phyloP scores from a whole-genome alignment of 2,113 vertebrate genomes.

The Columba livia region DNA sequence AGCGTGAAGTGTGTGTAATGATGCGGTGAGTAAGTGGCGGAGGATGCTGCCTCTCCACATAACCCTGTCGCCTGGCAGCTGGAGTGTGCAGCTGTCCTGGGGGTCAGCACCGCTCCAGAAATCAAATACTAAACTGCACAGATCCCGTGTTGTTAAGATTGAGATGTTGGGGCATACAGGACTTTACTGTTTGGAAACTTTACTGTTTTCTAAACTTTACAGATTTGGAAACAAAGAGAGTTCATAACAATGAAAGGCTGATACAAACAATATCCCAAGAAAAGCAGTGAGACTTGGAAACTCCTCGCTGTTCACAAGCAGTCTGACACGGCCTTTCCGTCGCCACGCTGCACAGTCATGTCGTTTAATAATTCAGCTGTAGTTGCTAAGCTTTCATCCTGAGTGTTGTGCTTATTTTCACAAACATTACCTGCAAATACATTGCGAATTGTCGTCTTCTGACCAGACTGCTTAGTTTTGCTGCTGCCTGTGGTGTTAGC shows the following conservation, averaged over 20 bases:
- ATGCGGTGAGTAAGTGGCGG: not conserved
- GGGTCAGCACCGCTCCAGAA: not conserved
- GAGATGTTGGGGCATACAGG: not conserved
- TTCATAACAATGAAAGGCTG: not conserved
- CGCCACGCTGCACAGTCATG: not conserved
- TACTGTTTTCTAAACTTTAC: too few species aligned
- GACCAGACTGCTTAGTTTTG: not conserved
- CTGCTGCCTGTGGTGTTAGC: not conserved
- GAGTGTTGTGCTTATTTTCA: not conserved
- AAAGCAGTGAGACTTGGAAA: not conserved
- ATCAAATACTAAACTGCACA: not conserved
- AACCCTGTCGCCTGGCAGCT: not conserved
- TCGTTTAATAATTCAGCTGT: not conserved
- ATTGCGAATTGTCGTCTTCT: not conserved
- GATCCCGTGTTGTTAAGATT: not conserved
- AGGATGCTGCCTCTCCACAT: not conserved
- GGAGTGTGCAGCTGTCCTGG: not conserved
- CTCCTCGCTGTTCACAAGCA: not conserved
- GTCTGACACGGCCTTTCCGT: rapidly evolving
- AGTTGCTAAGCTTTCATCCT: not conserved
- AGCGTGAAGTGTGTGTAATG: not conserved
- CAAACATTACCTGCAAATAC: not conserved
- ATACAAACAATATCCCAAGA: not conserved
- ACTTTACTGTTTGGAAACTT: not conserved
- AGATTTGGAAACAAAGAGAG: not conserved